Base-by-base conservation (phyloP, 2,888 invertebrate genomes). In the Marasmarcha lunaedactyla region DNA sequence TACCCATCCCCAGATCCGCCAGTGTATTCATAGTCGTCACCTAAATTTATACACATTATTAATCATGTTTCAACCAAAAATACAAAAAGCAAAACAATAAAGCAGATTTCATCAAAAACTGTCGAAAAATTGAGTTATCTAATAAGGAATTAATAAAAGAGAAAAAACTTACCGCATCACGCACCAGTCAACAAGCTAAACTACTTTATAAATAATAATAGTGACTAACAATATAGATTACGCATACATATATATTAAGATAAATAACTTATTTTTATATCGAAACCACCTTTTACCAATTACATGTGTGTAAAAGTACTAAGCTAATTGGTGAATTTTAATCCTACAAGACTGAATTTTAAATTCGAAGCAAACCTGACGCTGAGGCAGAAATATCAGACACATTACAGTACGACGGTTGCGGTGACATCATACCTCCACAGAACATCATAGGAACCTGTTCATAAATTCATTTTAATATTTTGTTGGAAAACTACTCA, bases 1-100 rank as follows among this genome's bases (percentile, higher is more conserved):
- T 79, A 77, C 1, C 83, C 83, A 37, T 84, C 84, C 40, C 84
- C 84, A 11, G 84, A 81, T 1, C 76, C 84, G 30, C 84, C 84
- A 37, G 81, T 73, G 59, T 78, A 77, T 52, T 84, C 84, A 65
- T 76, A 79, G 55, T 84, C 84, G 53, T 83, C 83, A 63, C 78
- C 81, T 78, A 43, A 44, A 38, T 35, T 45, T 47, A 42, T 38
- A 45, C 33, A 43, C 42, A 38, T 42, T 26, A 26, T 50, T 47
- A 49, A 35, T 14, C 33, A 33, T n/a, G n/a, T n/a, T 33, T 4
- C n/a, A 15, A 40, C 27, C 33, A 12, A 9, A 13, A 41, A 42
- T 20, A 36, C 15, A 35, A n/a, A n/a, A n/a, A 43, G 42, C 43
- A 39, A 44, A 35, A 40, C 38, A 37, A 42, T 39, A 30, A 25